Evolutionary conservation across 2,888 invertebrate species (phyloP).

Genomic region (Scrobipalpa costella): DNA sequence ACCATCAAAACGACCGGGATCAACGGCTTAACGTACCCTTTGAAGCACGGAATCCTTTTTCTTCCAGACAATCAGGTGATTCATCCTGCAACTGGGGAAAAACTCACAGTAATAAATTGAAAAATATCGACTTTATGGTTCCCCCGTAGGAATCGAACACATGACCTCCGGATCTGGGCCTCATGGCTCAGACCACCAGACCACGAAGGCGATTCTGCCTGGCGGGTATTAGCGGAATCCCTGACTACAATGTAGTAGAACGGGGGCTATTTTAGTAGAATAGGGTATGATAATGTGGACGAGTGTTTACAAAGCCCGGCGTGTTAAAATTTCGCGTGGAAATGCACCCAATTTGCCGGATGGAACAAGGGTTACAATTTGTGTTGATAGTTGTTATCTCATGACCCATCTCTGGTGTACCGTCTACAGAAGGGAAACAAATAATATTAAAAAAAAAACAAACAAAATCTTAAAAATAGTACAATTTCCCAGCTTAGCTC

Average conservation of each 20-base stretch:
- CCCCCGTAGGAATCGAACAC: no score
- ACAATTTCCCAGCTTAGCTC: neutral
- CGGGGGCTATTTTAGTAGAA: slow-evolving; percentile 9
- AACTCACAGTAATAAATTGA: no score
- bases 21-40: no score
- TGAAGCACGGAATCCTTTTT: no score
- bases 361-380: slow-evolving; percentile 75
- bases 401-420: slow-evolving; percentile 65
- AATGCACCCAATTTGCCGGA: slow-evolving; percentile 75
- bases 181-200: no score
- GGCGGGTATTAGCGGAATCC: slow-evolving; percentile 7
- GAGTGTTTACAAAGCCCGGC: slow-evolving; percentile 55
- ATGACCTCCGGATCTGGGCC: no score
- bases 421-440: slow-evolving; percentile 51
- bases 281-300: slow-evolving; percentile 42
- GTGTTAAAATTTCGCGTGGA: slow-evolving; percentile 71
- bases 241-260: neutral
- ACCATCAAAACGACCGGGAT: no score
- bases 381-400: slow-evolving; percentile 74
- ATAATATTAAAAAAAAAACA: neutral
- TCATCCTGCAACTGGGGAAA: no score
- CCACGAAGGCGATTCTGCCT: no score
- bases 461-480: neutral
- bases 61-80: no score
- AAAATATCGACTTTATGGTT: no score